phyloP scores from a whole-genome alignment of 2,888 invertebrate genomes.

The Bibio marci region DNA sequence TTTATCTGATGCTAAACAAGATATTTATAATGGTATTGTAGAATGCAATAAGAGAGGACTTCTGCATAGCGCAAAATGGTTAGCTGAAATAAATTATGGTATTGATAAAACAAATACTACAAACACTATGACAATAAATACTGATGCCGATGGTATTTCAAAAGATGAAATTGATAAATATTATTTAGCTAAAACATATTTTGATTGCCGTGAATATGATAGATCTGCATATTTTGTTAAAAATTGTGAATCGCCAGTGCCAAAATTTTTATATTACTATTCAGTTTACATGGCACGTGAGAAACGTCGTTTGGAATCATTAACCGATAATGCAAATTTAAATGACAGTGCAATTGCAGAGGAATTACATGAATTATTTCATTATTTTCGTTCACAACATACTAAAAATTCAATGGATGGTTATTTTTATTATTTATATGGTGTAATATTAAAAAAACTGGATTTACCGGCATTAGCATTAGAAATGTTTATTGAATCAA shows the following conservation, averaged over 20 bases:
- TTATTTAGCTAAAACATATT: slow-evolving; percentile 68
- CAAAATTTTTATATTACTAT: slow-evolving; percentile 71
- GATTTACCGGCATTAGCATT: slow-evolving; percentile 65
- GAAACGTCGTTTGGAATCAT: slow-evolving; percentile 74
- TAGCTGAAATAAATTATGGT: slow-evolving; percentile 68
- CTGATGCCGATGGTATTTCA: slow-evolving; percentile 25
- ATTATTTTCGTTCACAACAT: slow-evolving; percentile 39
- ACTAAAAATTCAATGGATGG: slow-evolving; percentile 57
- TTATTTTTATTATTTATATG: slow-evolving; percentile 75
- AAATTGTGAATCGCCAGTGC: slow-evolving; percentile 48
- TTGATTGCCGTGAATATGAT: slow-evolving; percentile 82
- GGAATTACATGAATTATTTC: slow-evolving; percentile 36
- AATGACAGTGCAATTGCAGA: slow-evolving; percentile 25
- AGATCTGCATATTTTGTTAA: slow-evolving; percentile 65
- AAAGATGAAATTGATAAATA: slow-evolving; percentile 46
- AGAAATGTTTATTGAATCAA: slow-evolving; percentile 59
- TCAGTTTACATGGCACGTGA: slow-evolving; percentile 77
- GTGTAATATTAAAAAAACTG: slow-evolving; percentile 74
- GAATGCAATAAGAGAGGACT: slow-evolving; percentile 70
- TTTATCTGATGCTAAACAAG: slow-evolving; percentile 43
- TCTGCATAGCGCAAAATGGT: slow-evolving; percentile 70
- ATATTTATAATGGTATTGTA: slow-evolving; percentile 42
- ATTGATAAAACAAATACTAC: slow-evolving; percentile 44
- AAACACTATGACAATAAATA: slow-evolving; percentile 7
- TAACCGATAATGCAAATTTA: slow-evolving; percentile 40